These are phyloP conservation scores for Morus bassanus DNA, from an alignment of 2,797 vertebrate species.

Conservation along the genomic window DNA sequence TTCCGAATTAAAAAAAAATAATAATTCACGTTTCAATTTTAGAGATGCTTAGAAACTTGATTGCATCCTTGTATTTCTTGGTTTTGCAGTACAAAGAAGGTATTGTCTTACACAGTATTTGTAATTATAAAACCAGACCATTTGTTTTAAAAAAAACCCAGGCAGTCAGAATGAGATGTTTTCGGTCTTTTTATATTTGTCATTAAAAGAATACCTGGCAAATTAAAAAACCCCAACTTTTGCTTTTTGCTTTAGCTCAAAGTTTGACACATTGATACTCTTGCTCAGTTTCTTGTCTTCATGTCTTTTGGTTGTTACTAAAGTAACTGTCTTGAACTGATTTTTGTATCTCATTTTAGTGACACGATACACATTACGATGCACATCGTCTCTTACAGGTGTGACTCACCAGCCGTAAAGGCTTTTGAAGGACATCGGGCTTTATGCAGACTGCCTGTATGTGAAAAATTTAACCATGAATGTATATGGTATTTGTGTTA, in stretches of 20 bases:
- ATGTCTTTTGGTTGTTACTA: background rate
- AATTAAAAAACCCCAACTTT: slow-evolving; percentile 53
- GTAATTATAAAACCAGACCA: slow-evolving; percentile 72
- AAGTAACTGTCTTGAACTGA: background rate
- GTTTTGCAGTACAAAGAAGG: slow-evolving; percentile 71
- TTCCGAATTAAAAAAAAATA: slow-evolving; percentile 27
- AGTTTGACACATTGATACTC: slow-evolving; percentile 27
- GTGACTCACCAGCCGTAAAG: background rate
- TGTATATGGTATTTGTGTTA: background rate
- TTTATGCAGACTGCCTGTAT: background rate
- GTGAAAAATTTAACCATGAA: background rate
- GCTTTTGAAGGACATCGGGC: background rate
- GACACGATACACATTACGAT: background rate
- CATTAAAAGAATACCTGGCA: slow-evolving; percentile 80
- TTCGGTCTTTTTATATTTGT: slow-evolving; percentile 77
- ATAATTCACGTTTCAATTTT: slow-evolving; percentile 43
- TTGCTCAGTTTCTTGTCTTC: slow-evolving; percentile 33
- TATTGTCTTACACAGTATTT: slow-evolving; percentile 72
- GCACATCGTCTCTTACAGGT: background rate
- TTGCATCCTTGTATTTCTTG: slow-evolving; percentile 75
- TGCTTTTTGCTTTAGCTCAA: slow-evolving; percentile 68
- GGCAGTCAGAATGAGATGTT: slow-evolving; percentile 74
- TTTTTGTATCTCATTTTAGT: background rate
- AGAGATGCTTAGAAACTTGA: slow-evolving; percentile 63
- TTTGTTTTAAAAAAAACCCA: slow-evolving; percentile 68